phyloP scores from a whole-genome alignment of 2,113 vertebrate genomes.

The Cebidichthys violaceus region DNA sequence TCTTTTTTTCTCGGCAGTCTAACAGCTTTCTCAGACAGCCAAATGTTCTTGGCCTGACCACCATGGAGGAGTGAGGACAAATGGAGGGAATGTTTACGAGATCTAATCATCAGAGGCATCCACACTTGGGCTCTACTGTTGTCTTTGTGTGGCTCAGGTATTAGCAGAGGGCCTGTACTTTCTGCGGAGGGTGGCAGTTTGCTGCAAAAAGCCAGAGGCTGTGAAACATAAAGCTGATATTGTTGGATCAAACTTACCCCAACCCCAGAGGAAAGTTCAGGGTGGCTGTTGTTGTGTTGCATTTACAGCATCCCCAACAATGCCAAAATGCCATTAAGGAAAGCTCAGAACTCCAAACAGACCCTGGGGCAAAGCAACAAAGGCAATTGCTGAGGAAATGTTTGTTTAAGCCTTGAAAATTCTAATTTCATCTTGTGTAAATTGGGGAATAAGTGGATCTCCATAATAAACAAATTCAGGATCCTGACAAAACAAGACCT shows the following conservation, averaged over 20 bases:
- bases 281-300: conserved; percentile 22
- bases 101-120: conserved; percentile 27
- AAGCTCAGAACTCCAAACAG: conserved; percentile 54
- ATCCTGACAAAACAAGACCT: background rate
- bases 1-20: conserved; percentile 42
- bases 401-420: conserved; percentile 53
- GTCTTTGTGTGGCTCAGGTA: conserved; percentile 35
- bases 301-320: conserved; percentile 44
- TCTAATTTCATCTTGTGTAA: conserved; percentile 38
- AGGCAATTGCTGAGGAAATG: conserved; percentile 39
- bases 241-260: conserved; percentile 27
- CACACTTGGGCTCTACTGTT: conserved; percentile 8
- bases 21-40: conserved; percentile 53
- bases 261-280: conserved; percentile 23
- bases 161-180: conserved; percentile 12
- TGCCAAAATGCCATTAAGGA: conserved; percentile 45
- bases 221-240: conserved; percentile 40
- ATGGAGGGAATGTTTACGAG: conserved; percentile 36
- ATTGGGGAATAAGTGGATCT: conserved; percentile 17
- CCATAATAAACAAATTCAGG: conserved; percentile 1
- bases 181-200: conserved; percentile 35
- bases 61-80: conserved; percentile 44
- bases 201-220: conserved; percentile 35
- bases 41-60: conserved; percentile 56
- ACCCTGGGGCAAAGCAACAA: conserved; percentile 30